These are phyloP conservation scores for Apaloderma vittatum DNA, from an alignment of 2,113 vertebrate genomes.

Conservation along the genomic window DNA sequence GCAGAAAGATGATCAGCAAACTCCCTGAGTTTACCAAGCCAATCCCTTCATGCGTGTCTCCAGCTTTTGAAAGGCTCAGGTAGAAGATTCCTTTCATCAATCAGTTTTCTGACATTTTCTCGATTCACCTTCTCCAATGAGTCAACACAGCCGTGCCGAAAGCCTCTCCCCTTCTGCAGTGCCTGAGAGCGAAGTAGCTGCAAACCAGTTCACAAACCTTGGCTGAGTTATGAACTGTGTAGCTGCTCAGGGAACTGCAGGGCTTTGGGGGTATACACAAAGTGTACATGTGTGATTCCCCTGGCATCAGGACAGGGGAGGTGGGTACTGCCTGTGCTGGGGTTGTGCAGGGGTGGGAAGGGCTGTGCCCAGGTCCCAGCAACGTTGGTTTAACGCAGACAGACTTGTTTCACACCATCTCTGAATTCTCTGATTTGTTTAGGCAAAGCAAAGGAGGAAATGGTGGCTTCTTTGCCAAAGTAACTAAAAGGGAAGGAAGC, in stretches of 20 bases:
- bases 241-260: neutral
- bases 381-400: neutral
- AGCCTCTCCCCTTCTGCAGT: neutral
- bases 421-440: neutral
- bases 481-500: neutral
- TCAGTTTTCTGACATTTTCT: neutral
- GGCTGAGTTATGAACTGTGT: neutral
- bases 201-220: neutral
- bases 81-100: neutral
- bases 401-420: neutral
- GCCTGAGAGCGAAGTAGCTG: neutral
- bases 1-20: neutral
- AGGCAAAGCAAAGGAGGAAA: conserved; percentile 34
- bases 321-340: too few relatives aligned
- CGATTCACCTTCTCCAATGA: neutral
- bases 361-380: neutral
- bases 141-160: fast-evolving
- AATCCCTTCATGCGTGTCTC: neutral
- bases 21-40: neutral
- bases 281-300: fast-evolving
- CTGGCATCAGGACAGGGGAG: fast-evolving
- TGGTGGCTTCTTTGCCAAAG: neutral
- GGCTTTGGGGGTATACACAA: neutral
- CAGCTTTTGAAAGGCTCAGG: neutral
- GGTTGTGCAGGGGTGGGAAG: neutral